A percentile compares a stretch with the other conserved stretches of the same genome.
These are phyloP conservation scores for Aporrectodea caliginosa DNA, from an alignment of 1,140 invertebrate genomes.

Conservation along the genomic window DNA sequence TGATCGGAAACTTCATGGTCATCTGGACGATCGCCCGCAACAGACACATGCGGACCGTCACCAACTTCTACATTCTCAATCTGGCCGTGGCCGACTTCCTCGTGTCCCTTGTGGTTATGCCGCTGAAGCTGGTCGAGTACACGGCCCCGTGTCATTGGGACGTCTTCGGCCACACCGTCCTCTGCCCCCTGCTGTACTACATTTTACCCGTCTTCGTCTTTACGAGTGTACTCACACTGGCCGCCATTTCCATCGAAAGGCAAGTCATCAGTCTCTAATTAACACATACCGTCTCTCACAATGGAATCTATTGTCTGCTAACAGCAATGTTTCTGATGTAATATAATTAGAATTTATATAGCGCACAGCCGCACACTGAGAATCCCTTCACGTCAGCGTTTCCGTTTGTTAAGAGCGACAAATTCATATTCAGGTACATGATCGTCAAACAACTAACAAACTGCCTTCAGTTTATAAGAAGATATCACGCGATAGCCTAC, in stretches of 20 bases:
- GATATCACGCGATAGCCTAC: too few relatives aligned
- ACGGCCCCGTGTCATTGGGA: constrained; percentile 53
- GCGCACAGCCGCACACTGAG: too few relatives aligned
- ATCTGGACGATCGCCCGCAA: constrained; percentile 52
- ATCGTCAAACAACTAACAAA: too few relatives aligned
- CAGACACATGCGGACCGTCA: constrained; percentile 58
- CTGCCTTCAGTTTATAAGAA: too few relatives aligned
- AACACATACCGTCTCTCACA: too few relatives aligned
- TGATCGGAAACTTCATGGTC: constrained; percentile 48
- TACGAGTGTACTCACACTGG: constrained; percentile 54
- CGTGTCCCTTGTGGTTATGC: constrained; percentile 57
- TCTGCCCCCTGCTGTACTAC: constrained; percentile 55
- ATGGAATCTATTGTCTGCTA: too few relatives aligned
- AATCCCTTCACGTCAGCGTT: too few relatives aligned
- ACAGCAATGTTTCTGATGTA: too few relatives aligned
- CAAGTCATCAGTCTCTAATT: too few relatives aligned
- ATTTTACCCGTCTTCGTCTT: constrained; percentile 58
- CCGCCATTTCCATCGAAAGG: constrained; percentile 60
- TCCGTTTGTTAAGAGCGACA: too few relatives aligned
- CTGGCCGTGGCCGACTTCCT: constrained; percentile 56
- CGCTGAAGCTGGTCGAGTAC: constrained; percentile 58
- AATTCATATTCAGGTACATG: too few relatives aligned
- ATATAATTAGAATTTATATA: too few relatives aligned
- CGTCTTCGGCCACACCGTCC: constrained; percentile 48
- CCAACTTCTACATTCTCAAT: constrained; percentile 61